phyloP scores from a whole-genome alignment of 2,113 vertebrate genomes.

The Pseudolaguvia tuberculata region DNA sequence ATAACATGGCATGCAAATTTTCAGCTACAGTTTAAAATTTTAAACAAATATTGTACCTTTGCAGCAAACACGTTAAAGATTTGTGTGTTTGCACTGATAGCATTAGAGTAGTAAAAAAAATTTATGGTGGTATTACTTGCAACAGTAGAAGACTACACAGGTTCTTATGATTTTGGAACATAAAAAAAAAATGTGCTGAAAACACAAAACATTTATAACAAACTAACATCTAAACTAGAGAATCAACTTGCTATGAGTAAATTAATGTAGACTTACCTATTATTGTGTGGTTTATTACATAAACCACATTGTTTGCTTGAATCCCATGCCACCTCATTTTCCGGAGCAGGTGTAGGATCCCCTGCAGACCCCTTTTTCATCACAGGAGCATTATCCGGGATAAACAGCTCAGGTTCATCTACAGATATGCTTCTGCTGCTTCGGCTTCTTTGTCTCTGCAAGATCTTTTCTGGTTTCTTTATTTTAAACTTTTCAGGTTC shows the following conservation, averaged over 20 bases:
- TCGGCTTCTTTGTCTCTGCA: slow-evolving; percentile 82
- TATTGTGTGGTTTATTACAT: slow-evolving; percentile 92
- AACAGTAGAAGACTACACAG: too few species aligned
- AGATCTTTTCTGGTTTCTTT: slow-evolving; percentile 79
- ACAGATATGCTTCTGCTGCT: slow-evolving; percentile 81
- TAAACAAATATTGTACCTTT: too few species aligned
- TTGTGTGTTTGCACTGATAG: too few species aligned
- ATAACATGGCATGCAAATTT: too few species aligned
- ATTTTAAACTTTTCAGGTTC: slow-evolving; percentile 73
- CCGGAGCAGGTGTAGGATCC: slow-evolving; percentile 64
- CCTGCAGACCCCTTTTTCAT: slow-evolving; percentile 80
- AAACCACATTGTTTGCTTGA: slow-evolving; percentile 91
- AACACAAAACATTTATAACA: not conserved
- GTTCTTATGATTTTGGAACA: too few species aligned
- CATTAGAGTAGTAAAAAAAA: too few species aligned
- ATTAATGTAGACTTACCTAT: slow-evolving; percentile 68
- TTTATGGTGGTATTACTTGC: too few species aligned
- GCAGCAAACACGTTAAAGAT: too few species aligned
- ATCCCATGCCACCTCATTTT: slow-evolving; percentile 80
- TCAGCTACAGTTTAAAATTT: too few species aligned
- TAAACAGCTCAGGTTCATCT: slow-evolving; percentile 92
- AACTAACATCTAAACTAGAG: too few species aligned
- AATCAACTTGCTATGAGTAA: not conserved
- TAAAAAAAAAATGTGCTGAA: too few species aligned
- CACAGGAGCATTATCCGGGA: slow-evolving; percentile 94